phyloP scores from a whole-genome alignment of 2,888 invertebrate genomes.

The Callimorpha dominula region DNA sequence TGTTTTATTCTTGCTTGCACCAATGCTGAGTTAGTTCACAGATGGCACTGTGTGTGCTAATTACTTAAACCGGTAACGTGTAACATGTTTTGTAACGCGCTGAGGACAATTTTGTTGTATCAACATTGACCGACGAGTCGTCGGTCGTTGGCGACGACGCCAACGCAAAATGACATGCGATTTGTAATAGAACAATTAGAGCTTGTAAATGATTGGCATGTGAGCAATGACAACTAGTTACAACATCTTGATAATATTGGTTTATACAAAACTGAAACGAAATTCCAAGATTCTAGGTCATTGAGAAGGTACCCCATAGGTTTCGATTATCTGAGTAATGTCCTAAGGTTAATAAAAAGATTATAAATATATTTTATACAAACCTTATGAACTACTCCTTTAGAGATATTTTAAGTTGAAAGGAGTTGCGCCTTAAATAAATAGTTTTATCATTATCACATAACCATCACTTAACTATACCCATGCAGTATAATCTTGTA shows the following conservation, averaged over 20 bases:
- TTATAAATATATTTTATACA: not conserved
- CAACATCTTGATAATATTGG: slow-evolving; percentile 6
- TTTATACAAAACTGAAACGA: not conserved
- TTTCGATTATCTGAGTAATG: too few species aligned
- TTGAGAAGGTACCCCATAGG: too few species aligned
- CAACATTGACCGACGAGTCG: slow-evolving; percentile 43
- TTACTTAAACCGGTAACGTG: slow-evolving; percentile 43
- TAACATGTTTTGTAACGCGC: slow-evolving; percentile 38
- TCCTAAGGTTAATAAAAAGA: too few species aligned
- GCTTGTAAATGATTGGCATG: slow-evolving; percentile 49
- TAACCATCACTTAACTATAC: slow-evolving; percentile 10
- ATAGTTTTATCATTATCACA: slow-evolving; percentile 16
- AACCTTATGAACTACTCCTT: not conserved
- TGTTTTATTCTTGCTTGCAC: slow-evolving; percentile 61
- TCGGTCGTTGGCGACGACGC: slow-evolving; percentile 28
- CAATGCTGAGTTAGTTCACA: slow-evolving; percentile 52
- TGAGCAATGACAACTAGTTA: slow-evolving; percentile 29
- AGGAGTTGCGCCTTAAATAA: not conserved
- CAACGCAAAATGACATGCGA: slow-evolving; percentile 61
- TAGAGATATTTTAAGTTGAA: not conserved
- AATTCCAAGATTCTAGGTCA: too few species aligned
- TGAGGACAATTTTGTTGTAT: slow-evolving; percentile 57
- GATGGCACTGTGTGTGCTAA: slow-evolving; percentile 61
- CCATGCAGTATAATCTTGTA: slow-evolving; percentile 20
- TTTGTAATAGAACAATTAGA: slow-evolving; percentile 68